Evolutionary conservation across 2,888 invertebrate species (phyloP).

Genomic region (Saturnia pavonia): DNA sequence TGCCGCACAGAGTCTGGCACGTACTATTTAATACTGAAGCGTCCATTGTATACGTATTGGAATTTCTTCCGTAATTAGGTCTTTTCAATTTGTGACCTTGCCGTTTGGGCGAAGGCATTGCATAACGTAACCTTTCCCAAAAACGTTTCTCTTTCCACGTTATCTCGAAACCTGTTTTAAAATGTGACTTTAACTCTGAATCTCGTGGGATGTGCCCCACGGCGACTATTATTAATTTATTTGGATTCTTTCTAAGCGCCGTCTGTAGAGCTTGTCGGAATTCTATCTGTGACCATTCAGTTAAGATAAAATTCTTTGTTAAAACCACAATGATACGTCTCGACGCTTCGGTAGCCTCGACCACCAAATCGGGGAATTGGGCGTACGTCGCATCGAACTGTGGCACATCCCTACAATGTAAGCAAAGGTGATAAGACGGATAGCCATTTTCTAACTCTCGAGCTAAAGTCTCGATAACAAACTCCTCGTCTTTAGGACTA

Average conservation of each 20-base stretch:
- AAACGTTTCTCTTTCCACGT: constrained; percentile 95
- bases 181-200: constrained; percentile 92
- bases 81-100: constrained; percentile 79
- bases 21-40: constrained; percentile 83
- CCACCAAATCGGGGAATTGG: constrained; percentile 87
- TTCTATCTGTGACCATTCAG: constrained; percentile 96
- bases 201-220: constrained; percentile 91
- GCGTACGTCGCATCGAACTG: constrained; percentile 86
- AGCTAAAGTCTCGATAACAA: constrained; percentile 92
- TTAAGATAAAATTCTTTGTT: constrained; percentile 93
- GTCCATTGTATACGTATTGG: constrained; percentile 93
- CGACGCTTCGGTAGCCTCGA: constrained; percentile 94
- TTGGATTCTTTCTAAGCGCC: constrained; percentile 90
- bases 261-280: constrained; percentile 95
- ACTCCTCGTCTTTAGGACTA: constrained; percentile 95
- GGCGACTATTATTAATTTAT: constrained; percentile 93
- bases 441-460: constrained; percentile 92
- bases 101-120: constrained; percentile 91
- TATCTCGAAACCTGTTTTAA: constrained; percentile 93
- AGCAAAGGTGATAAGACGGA: constrained; percentile 90
- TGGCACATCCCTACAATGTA: constrained; percentile 93
- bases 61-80: constrained; percentile 88
- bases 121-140: constrained; percentile 96
- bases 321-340: constrained; percentile 93
- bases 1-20: constrained; percentile 82